phyloP scores from a whole-genome alignment of 2,113 vertebrate genomes.

The Pao palembangensis region DNA sequence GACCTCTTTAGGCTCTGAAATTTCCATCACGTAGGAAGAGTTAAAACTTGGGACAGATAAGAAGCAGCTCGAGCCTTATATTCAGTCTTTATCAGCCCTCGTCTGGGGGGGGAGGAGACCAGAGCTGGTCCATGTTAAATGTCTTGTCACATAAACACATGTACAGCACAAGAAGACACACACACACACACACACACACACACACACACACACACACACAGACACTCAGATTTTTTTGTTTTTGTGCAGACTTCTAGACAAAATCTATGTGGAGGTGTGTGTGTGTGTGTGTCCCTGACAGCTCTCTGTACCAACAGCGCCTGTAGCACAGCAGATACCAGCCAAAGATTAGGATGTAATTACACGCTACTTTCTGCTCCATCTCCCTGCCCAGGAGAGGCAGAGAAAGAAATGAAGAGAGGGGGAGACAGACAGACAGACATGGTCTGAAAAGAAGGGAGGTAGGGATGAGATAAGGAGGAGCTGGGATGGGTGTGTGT shows the following conservation, averaged over 20 bases:
- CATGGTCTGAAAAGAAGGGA: conserved; percentile 18
- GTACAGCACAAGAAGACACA: not conserved
- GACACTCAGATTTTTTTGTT: conserved; percentile 32
- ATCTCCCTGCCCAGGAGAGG: conserved; percentile 62
- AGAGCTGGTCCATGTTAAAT: conserved; percentile 28
- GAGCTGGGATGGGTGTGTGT: conserved; percentile 11
- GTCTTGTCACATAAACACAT: conserved; percentile 38
- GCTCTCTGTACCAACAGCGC: conserved; percentile 52
- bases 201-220: not conserved
- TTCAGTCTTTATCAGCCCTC: conserved; percentile 25
- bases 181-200: not conserved
- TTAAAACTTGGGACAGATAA: conserved; percentile 27
- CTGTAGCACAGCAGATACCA: conserved; percentile 66
- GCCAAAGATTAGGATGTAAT: conserved; percentile 74
- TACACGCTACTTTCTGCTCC: conserved; percentile 74
- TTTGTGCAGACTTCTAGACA: conserved; percentile 53
- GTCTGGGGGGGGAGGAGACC: conserved; percentile 15
- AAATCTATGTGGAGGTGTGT: conserved; percentile 39
- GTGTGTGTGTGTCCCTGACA: conserved; percentile 35
- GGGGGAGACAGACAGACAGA: conserved; percentile 8
- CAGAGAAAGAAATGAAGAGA: conserved; percentile 37
- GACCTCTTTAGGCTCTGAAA: conserved; percentile 42
- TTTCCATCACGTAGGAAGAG: conserved; percentile 29
- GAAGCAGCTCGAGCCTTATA: conserved; percentile 6
- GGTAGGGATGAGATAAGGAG: conserved; percentile 51